Evolutionary conservation across 2,888 invertebrate species (phyloP), one percentile per base, ranked within the genome.

Genomic region (Acrocyrtus sp.): DNA sequence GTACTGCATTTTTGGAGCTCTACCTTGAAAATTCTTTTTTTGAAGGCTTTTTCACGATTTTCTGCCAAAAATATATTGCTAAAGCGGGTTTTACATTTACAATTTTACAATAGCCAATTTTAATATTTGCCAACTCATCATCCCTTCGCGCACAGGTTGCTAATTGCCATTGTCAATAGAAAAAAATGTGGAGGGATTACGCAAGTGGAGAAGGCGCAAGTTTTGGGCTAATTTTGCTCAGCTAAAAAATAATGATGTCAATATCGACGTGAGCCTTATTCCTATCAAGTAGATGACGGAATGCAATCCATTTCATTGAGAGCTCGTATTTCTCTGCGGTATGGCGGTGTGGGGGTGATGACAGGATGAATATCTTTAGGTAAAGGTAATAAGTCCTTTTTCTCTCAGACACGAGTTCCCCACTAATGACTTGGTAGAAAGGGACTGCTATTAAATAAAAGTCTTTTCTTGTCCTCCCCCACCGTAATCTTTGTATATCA

Each of bases 401-500:
- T 12, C 21, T 3, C 19, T 19, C 12, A 22, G 12, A 10, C 50
- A 50, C 24, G 24, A 50, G 21, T n/a, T 34, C 34, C 12, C 12
- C 34, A 34, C 45, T 45, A 45, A 45, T 45, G 45, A 19, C 39
- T n/a, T n/a, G n/a, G n/a, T n/a, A n/a, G n/a, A n/a, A n/a, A n/a
- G 12, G 34, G 34, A 34, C 34, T 34, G 12, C 34, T 34, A 34
- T 34, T 34, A 45, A 45, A 17, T 45, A 45, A 45, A 17, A 17
- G n/a, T 5, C 4, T n/a, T 45, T n/a, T 45, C 19, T 56, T 62
- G 69, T 70, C 70, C 70, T 70, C 70, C 70, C 70, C 62, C 70
- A 63, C 70, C 57, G 22, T 70, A 34, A 70, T 70, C 70, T 70
- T 56, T 57, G 24, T 70, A 41, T 70, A 62, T 57, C 70, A 70